Base-by-base conservation (phyloP, 2,797 vertebrate species). In the Danio kyathit region DNA sequence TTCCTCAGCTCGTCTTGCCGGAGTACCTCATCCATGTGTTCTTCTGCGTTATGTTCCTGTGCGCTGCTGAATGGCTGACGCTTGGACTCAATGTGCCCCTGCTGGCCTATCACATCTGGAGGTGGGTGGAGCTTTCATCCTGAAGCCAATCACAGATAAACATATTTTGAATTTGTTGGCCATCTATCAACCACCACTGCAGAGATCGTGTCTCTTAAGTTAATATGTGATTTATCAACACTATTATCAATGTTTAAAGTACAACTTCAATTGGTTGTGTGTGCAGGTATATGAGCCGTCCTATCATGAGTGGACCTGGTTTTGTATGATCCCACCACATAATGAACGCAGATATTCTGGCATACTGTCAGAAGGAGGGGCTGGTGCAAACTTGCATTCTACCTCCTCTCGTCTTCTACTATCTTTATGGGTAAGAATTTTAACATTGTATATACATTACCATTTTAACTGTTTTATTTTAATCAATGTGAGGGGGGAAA, bases 11-110 rank as follows among this genome's bases (percentile, higher is more conserved):
- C 88, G 98, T 99, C 46, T 96, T 99, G 87, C 98, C 98, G 1
- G 98, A 99, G 93, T 99, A 99, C 91, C 97, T 99, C 91, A 99
- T 99, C 95, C 98, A 99, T 71, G 96, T 97, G 82, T 99, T 99
- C 96, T 99, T 99, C 96, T 99, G 98, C 78, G 97, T 99, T 93
- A 99, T 99, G 98, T 99, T 99, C 94, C 96, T 99, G 86, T 99
- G 98, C 85, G 98, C 97, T 7, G 95, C 97, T 51, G 98, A 99
- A 91, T 99, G 98, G 98, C 96, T 99, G 80, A 99, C 98, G 0
- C 95, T 99, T 88, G 95, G 93, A 77, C 96, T 99, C 93, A 99
- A 99, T 93, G 92, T 99, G 87, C 98, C 98, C 0, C 95, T 99
- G 89, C 89, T 99, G 94, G 97, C 97, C 59, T 99, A 99, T 90